phyloP scores from a whole-genome alignment of 2,888 invertebrate genomes.

The Microctonus hyperodae region DNA sequence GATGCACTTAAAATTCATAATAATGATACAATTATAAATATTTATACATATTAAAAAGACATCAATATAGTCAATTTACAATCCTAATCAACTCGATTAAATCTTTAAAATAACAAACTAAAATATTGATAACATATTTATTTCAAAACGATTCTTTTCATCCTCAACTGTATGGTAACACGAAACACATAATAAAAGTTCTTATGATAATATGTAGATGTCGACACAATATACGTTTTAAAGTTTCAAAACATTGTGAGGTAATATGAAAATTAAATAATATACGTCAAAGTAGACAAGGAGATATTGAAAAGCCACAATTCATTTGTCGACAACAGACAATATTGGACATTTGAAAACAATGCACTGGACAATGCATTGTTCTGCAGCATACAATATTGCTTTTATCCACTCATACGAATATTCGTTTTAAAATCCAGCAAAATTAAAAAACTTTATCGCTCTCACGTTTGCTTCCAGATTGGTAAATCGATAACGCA shows the following conservation, averaged over 20 bases:
- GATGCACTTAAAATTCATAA: too few relatives aligned
- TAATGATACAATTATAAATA: too few relatives aligned
- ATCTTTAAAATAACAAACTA: too few relatives aligned
- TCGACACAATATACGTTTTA: neutral
- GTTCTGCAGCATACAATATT: slow-evolving; percentile 12
- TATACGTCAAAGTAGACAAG: neutral
- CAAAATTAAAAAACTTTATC: slow-evolving; percentile 17
- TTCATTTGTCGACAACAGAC: neutral
- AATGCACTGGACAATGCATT: slow-evolving; percentile 6
- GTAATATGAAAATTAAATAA: neutral
- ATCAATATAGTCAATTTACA: too few relatives aligned
- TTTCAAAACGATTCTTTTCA: too few relatives aligned
- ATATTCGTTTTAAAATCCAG: slow-evolving; percentile 19
- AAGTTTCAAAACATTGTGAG: neutral
- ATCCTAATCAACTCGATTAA: too few relatives aligned
- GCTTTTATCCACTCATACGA: slow-evolving; percentile 9
- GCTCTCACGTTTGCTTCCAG: neutral
- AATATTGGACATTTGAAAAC: slow-evolving; percentile 1
- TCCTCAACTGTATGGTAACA: too few relatives aligned
- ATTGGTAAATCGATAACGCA: slow-evolving; percentile 11
- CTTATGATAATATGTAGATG: neutral
- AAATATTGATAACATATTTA: too few relatives aligned
- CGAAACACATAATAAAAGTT: neutral
- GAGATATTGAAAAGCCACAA: neutral
- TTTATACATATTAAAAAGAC: too few relatives aligned